Base-by-base conservation (phyloP, 2,888 invertebrate genomes). In the Troilus luridus region DNA sequence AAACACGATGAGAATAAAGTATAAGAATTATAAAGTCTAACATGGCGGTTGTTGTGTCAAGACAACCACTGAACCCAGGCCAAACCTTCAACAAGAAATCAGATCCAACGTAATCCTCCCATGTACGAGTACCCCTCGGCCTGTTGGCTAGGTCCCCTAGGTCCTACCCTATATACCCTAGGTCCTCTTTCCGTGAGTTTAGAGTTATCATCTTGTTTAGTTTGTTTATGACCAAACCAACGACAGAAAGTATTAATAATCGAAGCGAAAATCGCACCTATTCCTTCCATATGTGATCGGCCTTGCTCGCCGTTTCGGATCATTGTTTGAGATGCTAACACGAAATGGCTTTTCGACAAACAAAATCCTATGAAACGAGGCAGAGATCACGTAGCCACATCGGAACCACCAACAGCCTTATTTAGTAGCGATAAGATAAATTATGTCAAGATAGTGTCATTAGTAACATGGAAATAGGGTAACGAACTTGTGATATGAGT, bases 401-500 rank as follows among this genome's bases (percentile, higher is more conserved):
- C 77, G 77, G 77, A 77, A 14, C 77, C 9, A 81, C 41, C n/a
- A 56, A 85, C 56, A n/a, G 85, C 85, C 56, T 85, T 85, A 85
- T 85, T 56, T 56, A 19, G 56, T 56, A 12, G 56, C 21, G 85
- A 85, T 85, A 56, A 85, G 85, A 85, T 85, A 85, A 85, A 56
- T 85, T n/a, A 56, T 58, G 85, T 85, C 85, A 85, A 85, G 85
- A 85, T 85, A 85, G 56, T 85, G 85, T 81, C 81, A 81, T 81
- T 81, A 81, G 81, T 58, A 85, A 58, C 85, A 85, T 85, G 85
- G n/a, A 85, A 85, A 85, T 85, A 58, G 85, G 56, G 85, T 85
- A 85, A 85, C 56, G 85, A 85, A 85, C 85, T 85, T 85, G 85
- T 85, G 85, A 85, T 85, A 85, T 85, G 85, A 85, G 85, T 85